Conservation (phyloP, 2,113 vertebrate genomes). For the Fregetta grallaria region DNA sequence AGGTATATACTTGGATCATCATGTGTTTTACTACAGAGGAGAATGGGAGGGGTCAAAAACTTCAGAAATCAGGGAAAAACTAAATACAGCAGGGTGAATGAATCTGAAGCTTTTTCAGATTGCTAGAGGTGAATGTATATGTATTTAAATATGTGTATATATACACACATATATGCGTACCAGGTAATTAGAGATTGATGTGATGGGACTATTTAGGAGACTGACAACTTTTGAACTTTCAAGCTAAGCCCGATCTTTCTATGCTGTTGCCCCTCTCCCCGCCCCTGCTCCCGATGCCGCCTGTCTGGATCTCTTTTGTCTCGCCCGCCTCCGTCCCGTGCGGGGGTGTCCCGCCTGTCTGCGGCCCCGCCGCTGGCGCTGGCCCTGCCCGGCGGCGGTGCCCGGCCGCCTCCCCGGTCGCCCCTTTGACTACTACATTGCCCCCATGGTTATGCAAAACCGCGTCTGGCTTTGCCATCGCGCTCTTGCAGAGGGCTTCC, state of each 20-base stretch:
- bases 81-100: neutral
- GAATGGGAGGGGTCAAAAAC: neutral
- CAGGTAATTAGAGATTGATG: too few relatives aligned
- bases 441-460: neutral
- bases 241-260: fast-evolving
- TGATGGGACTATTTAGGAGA: neutral
- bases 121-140: neutral
- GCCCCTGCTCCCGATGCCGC: fast-evolving
- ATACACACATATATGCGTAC: fast-evolving
- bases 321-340: too few relatives aligned
- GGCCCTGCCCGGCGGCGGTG: too few relatives aligned
- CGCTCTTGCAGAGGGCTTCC: too few relatives aligned
- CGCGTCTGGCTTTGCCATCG: neutral
- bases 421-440: too few relatives aligned
- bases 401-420: too few relatives aligned
- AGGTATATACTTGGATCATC: neutral
- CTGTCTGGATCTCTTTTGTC: fast-evolving
- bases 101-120: neutral
- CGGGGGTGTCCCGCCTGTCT: neutral
- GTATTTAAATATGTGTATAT: fast-evolving
- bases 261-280: too few relatives aligned
- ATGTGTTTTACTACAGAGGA: neutral
- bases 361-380: too few relatives aligned
- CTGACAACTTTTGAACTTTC: neutral
- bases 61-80: neutral